phyloP scores from a whole-genome alignment of 2,888 invertebrate species.

The Hanleya hanleyi region DNA sequence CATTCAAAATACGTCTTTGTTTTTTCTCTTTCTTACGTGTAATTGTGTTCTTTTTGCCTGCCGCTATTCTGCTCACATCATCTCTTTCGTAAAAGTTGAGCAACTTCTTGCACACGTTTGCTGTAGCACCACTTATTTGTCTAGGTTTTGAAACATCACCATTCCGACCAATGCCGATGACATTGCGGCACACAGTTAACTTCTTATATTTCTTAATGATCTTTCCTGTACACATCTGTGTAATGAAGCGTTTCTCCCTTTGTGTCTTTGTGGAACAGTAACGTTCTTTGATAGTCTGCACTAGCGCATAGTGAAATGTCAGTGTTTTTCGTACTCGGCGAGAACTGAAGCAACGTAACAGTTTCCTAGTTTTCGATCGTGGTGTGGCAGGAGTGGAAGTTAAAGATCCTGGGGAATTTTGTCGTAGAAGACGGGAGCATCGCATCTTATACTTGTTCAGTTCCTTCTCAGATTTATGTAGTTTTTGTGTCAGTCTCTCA shows the following conservation, averaged over 20 bases:
- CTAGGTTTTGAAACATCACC: too few species aligned
- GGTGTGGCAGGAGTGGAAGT: too few species aligned
- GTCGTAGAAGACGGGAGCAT: too few species aligned
- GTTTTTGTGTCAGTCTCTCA: too few species aligned
- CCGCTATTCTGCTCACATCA: conserved; percentile 18
- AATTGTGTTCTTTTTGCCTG: conserved; percentile 30
- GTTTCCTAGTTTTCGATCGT: too few species aligned
- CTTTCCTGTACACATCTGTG: background rate
- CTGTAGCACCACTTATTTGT: background rate
- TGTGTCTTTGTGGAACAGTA: background rate
- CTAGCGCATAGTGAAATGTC: background rate
- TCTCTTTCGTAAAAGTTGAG: conserved; percentile 18
- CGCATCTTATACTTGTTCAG: too few species aligned
- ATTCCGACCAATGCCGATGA: background rate
- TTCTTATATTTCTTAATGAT: background rate
- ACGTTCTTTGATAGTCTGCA: background rate
- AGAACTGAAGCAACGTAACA: too few species aligned
- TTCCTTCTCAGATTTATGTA: too few species aligned
- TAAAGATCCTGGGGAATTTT: too few species aligned
- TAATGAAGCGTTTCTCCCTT: background rate
- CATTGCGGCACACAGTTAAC: background rate
- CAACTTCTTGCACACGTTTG: background rate
- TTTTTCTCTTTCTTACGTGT: conserved; percentile 30
- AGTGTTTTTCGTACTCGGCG: background rate
- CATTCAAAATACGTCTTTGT: conserved; percentile 28